Base-by-base conservation (phyloP, 2,888 invertebrate genomes). In the Hecatera dysodea region DNA sequence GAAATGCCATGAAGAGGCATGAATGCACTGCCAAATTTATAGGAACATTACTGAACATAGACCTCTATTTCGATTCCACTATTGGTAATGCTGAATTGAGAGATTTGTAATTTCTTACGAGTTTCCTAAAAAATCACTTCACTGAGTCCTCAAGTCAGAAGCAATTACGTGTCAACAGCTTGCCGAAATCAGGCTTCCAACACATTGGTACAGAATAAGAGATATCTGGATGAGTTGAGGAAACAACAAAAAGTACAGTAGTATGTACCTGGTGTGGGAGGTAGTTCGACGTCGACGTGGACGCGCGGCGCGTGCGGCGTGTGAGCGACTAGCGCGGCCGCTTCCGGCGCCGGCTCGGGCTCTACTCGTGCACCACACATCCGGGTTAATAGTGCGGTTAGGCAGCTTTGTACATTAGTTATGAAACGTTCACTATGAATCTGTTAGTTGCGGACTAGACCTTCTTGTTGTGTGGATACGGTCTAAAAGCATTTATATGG, bases 231-330 rank as follows among this genome's bases (percentile, higher is more conserved):
- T 33, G 11, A 5, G 22, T 50, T 9, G 7, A 64, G 22, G 11
- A 55, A 55, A 11, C 22, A 8, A 22, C 22, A 22, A 12, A 33
- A 19, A 52, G 24, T 62, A 44, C 0, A 36, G 6, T 12, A 15
- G 12, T 7, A 19, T 9, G 74, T 93, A 94, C 96, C 96, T 90
- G 96, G 95, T n/a, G 96, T 95, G 29, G 88, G 85, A 2, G 94
- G 94, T 2, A 90, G 87, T 11, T 93, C 93, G 60, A 92, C 91
- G 86, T 92, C 91, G 59, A 68, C 48, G 65, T 92, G 91, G 7
- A 89, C 75, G n/a, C 89, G 87, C 75, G 94, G 92, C 79, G 94
- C 88, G 74, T 6, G 19, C 17, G 44, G 19, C 84, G 86, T 56
- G 89, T 12, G 87, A 50, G 88, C 1, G 19, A 19, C 87, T 84